These are phyloP conservation scores for Gasteruption jaculator DNA, from an alignment of 2,888 invertebrate genomes.

Conservation along the genomic window DNA sequence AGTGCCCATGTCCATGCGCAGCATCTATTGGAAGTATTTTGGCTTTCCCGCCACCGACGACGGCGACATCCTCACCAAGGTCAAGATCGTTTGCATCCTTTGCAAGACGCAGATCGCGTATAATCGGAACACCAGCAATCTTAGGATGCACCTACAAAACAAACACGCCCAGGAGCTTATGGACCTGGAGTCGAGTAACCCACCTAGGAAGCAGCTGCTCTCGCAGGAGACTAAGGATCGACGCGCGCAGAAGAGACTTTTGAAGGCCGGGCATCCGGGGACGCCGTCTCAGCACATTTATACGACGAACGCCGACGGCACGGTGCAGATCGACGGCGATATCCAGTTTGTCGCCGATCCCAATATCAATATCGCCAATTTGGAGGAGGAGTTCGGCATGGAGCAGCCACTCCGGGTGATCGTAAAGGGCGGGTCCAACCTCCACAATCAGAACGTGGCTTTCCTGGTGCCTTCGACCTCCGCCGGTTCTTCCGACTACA, in stretches of 20 bases:
- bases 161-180: slow-evolving; percentile 49
- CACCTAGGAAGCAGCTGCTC: slow-evolving; percentile 39
- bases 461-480: slow-evolving; percentile 44
- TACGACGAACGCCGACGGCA: slow-evolving; percentile 48
- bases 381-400: slow-evolving; percentile 43
- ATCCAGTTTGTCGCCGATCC: slow-evolving; percentile 50
- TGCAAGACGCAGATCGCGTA: slow-evolving; percentile 55
- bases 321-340: slow-evolving; percentile 49
- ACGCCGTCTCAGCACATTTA: slow-evolving; percentile 44
- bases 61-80: slow-evolving; percentile 50
- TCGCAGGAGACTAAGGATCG: slow-evolving; percentile 43
- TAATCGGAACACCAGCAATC: slow-evolving; percentile 54
- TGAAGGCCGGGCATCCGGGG: slow-evolving; percentile 36
- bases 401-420: slow-evolving; percentile 38
- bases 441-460: slow-evolving; percentile 37
- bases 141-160: slow-evolving; percentile 54
- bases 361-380: slow-evolving; percentile 39
- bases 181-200: slow-evolving; percentile 44
- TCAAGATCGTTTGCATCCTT: slow-evolving; percentile 53
- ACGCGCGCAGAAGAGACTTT: slow-evolving; percentile 40
- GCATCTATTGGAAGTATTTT: slow-evolving; percentile 55
- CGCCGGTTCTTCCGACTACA: too few relatives aligned
- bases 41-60: slow-evolving; percentile 55
- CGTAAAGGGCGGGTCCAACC: slow-evolving; percentile 32
- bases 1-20: slow-evolving; percentile 54